Evolutionary conservation across 2,113 vertebrate genomes (phyloP).

Genomic region (Neofelis nebulosa): DNA sequence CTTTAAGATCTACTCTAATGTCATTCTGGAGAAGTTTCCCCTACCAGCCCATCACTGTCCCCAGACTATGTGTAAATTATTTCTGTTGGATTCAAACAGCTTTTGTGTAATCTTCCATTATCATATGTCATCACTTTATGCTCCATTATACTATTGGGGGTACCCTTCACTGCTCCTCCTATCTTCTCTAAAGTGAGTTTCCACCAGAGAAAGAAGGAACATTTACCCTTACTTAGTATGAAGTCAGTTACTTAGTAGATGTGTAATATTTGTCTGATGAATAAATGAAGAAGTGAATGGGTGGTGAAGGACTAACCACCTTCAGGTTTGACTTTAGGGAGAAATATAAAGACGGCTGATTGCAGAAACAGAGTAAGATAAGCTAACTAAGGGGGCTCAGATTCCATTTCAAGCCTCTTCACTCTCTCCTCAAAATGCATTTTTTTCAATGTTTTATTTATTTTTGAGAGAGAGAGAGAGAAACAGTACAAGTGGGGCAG

Average conservation of each 20-base stretch:
- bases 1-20: neutral
- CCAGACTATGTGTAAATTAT: neutral
- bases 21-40: neutral
- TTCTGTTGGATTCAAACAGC: neutral
- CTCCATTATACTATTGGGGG: neutral
- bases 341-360: neutral
- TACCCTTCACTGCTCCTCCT: neutral
- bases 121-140: neutral
- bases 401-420: neutral
- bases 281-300: neutral
- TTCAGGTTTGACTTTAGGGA: neutral
- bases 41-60: neutral
- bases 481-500: too few species aligned
- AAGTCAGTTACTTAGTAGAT: neutral
- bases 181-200: neutral
- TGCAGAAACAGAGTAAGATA: neutral
- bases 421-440: neutral
- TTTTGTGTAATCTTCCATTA: neutral
- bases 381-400: neutral
- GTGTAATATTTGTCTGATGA: neutral
- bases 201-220: neutral
- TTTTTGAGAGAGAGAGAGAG: too few species aligned
- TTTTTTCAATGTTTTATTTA: too few species aligned
- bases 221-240: neutral
- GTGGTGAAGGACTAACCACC: neutral